These are phyloP conservation scores for Delphinus delphis DNA, from an alignment of 2,113 vertebrate species.

Conservation along the genomic window DNA sequence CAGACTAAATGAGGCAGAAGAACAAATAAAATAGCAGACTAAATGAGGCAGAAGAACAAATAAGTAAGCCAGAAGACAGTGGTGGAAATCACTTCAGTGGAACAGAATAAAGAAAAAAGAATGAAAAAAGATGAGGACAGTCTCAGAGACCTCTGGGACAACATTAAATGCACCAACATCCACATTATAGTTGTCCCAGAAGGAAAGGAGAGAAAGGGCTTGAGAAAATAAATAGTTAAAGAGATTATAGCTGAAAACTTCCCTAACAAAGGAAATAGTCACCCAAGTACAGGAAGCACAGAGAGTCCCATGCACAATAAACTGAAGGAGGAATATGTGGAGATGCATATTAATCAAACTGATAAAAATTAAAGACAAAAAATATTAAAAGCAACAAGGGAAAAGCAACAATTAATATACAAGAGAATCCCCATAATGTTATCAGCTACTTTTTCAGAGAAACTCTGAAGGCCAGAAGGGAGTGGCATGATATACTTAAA, in stretches of 20 bases:
- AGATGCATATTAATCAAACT: not conserved
- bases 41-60: not conserved
- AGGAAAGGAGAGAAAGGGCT: not conserved
- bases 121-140: not conserved
- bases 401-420: not conserved
- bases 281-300: not conserved
- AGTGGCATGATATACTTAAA: not conserved
- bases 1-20: not conserved
- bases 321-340: not conserved
- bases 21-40: not conserved
- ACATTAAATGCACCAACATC: not conserved
- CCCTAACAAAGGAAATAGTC: not conserved
- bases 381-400: not conserved
- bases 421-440: not conserved
- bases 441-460: not conserved
- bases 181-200: not conserved
- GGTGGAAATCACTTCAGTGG: too few species aligned
- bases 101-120: not conserved
- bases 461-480: not conserved
- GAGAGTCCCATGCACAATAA: not conserved
- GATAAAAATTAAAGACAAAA: not conserved
- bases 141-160: not conserved
- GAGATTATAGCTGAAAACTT: not conserved
- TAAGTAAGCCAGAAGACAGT: too few species aligned
- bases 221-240: not conserved